A percentile compares a stretch with the other conserved stretches of the same genome.
Conservation (phyloP, 2,113 vertebrate genomes). For the Lycaon pictus region DNA sequence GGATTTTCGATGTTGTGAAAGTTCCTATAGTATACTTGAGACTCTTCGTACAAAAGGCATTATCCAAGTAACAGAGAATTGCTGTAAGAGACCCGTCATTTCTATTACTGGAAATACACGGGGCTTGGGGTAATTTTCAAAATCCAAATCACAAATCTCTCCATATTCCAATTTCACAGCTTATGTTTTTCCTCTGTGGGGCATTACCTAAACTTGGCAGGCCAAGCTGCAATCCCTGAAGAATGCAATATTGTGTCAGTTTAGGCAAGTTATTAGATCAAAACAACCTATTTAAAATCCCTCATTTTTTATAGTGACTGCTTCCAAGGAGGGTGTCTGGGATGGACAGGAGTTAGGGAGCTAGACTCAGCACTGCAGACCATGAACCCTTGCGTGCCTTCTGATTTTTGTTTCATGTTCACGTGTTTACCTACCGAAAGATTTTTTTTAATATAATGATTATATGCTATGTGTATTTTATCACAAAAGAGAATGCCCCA, state of each 20-base stretch:
- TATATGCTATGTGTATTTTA: slow-evolving; percentile 23
- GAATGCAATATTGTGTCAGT: not conserved
- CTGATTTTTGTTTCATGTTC: not conserved
- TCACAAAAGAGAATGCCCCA: not conserved
- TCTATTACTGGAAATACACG: slow-evolving; percentile 15
- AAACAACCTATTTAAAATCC: not conserved
- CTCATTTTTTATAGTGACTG: not conserved
- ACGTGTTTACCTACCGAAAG: not conserved
- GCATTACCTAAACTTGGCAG: slow-evolving; percentile 10
- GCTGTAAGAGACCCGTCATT: not conserved
- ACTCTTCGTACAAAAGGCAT: not conserved
- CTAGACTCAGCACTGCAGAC: accelerated
- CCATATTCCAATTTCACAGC: not conserved
- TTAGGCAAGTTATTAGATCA: not conserved
- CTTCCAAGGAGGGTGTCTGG: not conserved
- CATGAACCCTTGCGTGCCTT: not conserved
- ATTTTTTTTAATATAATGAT: not conserved
- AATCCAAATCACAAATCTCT: not conserved
- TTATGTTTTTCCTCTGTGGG: not conserved
- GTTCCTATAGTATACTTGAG: not conserved
- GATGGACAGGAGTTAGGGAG: not conserved
- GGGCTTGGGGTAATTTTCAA: slow-evolving; percentile 47
- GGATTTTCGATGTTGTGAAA: not conserved
- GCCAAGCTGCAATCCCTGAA: not conserved
- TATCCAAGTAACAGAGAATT: not conserved